A percentile compares a stretch with the other conserved stretches of the same genome.
phyloP scores from a whole-genome alignment of 2,113 vertebrate genomes.

The Ptilorrhoa leucosticta region DNA sequence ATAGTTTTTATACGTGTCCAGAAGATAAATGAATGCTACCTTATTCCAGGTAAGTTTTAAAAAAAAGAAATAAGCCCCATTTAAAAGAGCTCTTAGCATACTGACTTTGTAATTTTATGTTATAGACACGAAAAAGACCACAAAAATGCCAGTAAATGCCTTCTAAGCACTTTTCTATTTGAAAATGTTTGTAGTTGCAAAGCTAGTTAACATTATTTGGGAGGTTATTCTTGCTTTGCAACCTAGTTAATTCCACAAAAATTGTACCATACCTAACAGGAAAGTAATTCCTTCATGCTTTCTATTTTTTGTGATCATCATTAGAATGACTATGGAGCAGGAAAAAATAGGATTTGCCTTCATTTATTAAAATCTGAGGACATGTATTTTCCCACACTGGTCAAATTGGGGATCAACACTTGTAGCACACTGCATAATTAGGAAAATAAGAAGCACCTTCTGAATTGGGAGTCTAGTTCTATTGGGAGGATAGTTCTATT shows the following conservation, averaged over 20 bases:
- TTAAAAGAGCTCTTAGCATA: not conserved
- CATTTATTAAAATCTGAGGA: not conserved
- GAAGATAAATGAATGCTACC: not conserved
- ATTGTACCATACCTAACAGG: not conserved
- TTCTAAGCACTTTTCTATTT: not conserved
- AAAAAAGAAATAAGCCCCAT: not conserved
- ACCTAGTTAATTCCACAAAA: not conserved
- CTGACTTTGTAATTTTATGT: not conserved
- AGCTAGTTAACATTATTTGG: not conserved
- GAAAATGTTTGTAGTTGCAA: not conserved
- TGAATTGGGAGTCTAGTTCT: not conserved
- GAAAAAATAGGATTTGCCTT: not conserved
- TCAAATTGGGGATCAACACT: not conserved
- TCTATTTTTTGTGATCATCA: not conserved
- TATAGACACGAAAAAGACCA: not conserved
- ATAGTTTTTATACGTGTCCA: not conserved
- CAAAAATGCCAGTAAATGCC: not conserved
- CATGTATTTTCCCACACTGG: not conserved
- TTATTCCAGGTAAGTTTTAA: not conserved
- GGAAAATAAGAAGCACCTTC: not conserved
- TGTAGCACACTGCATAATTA: not conserved
- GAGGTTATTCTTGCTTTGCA: not conserved
- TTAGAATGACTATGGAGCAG: not conserved
- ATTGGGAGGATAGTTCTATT: not conserved
- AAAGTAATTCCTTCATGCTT: not conserved